phyloP scores from a whole-genome alignment of 2,113 vertebrate genomes.

The Rattus norvegicus region DNA sequence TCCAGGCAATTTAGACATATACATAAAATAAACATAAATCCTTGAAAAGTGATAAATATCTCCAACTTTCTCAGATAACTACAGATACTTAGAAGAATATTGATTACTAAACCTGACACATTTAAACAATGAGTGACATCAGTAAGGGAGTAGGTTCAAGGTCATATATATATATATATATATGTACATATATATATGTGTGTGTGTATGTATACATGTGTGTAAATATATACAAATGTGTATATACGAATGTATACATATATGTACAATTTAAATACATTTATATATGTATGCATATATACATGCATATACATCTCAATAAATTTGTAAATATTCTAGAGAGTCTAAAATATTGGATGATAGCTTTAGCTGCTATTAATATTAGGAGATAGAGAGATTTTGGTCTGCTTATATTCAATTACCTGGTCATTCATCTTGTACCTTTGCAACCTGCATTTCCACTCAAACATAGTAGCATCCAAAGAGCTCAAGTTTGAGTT shows the following conservation, averaged over 20 bases:
- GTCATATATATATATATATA: accelerated
- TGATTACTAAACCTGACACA: not conserved
- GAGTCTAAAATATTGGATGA: not conserved
- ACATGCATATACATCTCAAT: not conserved
- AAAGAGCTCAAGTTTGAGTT: not conserved
- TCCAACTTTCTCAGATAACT: not conserved
- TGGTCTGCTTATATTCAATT: not conserved
- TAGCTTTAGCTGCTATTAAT: not conserved
- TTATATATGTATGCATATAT: not conserved
- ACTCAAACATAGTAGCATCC: not conserved
- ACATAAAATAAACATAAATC: not conserved
- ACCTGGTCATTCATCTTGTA: accelerated
- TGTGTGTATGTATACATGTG: not conserved
- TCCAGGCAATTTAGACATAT: not conserved
- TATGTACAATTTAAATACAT: not conserved
- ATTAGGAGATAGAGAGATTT: not conserved
- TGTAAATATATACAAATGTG: not conserved
- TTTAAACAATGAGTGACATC: not conserved
- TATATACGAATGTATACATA: not conserved
- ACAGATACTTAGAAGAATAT: not conserved
- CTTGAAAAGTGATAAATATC: not conserved
- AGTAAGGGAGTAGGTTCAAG: too few relatives aligned
- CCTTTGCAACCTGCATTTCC: accelerated
- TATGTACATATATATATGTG: too few relatives aligned
- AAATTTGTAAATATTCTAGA: not conserved